Conservation (phyloP, 2,888 invertebrate genomes). For the Papilio protenor region DNA sequence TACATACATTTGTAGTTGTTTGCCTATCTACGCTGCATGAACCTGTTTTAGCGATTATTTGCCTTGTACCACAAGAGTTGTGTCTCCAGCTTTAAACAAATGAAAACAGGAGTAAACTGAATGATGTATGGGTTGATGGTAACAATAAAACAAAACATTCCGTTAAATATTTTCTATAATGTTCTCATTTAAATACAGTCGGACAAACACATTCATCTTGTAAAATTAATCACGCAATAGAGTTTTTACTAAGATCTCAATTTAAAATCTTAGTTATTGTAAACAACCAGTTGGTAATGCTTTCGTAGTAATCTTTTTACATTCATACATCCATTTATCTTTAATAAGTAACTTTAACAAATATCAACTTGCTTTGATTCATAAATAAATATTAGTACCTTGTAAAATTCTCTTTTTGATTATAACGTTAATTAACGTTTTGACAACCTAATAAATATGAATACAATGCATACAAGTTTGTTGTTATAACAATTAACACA, state of each 20-base stretch:
- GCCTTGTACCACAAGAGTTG: not conserved
- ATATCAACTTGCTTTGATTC: not conserved
- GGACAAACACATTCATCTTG: not conserved
- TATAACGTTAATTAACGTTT: not conserved
- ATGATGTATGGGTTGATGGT: not conserved
- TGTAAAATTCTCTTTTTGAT: not conserved
- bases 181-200: not conserved
- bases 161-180: slow-evolving; percentile 16
- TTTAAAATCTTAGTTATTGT: not conserved
- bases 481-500: slow-evolving; percentile 22
- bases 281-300: not conserved
- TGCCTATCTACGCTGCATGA: too few relatives aligned
- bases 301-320: not conserved
- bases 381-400: not conserved
- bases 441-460: not conserved
- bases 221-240: not conserved
- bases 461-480: not conserved
- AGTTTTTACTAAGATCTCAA: not conserved
- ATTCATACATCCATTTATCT: not conserved
- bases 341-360: slow-evolving; percentile 3
- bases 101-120: too few relatives aligned
- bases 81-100: not conserved
- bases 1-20: too few relatives aligned
- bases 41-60: too few relatives aligned
- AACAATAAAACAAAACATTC: not conserved